Evolutionary conservation across 2,113 vertebrate genomes (phyloP).

Genomic region (Nyctibius bracteatus): DNA sequence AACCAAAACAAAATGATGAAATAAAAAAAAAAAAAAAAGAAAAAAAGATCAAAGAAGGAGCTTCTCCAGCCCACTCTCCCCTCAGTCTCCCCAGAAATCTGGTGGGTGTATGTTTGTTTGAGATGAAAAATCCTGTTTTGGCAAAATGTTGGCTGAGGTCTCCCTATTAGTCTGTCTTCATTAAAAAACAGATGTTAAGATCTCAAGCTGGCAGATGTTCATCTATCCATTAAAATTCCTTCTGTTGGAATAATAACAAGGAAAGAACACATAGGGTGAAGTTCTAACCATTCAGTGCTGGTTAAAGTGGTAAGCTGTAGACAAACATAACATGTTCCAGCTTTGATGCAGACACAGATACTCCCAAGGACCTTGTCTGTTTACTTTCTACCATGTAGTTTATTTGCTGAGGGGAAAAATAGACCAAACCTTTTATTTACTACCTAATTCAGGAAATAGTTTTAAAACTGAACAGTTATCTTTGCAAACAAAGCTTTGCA

Average conservation of each 20-base stretch:
- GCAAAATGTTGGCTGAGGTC: neutral
- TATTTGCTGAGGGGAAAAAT: neutral
- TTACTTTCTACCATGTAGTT: neutral
- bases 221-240: neutral
- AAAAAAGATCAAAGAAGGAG: neutral
- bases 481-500: neutral
- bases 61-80: neutral
- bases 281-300: neutral
- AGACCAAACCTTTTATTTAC: neutral
- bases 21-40: neutral
- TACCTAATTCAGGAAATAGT: neutral
- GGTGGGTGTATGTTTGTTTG: neutral
- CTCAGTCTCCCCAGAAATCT: neutral
- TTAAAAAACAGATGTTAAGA: neutral
- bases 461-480: neutral
- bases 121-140: neutral
- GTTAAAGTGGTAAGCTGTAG: neutral
- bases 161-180: neutral
- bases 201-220: neutral
- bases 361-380: neutral
- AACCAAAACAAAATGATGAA: neutral
- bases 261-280: neutral
- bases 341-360: neutral
- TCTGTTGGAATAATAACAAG: neutral
- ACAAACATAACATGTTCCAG: neutral